Conservation (phyloP, 2,888 invertebrate species). For the Drosophila testacea region DNA sequence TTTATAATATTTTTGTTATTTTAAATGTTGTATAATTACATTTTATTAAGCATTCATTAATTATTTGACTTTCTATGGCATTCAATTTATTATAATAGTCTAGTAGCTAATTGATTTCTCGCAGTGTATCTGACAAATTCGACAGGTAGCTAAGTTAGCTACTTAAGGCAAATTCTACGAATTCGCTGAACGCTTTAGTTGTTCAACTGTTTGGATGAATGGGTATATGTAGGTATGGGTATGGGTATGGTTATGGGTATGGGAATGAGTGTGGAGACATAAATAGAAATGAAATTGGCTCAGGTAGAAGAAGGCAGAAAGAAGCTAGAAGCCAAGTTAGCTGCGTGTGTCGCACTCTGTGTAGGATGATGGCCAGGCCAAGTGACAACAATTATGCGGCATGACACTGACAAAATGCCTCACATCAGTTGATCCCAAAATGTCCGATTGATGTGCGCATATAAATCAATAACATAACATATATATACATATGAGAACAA, state of each 20-base stretch:
- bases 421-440: constrained; percentile 25
- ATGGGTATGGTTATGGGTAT: constrained; percentile 2
- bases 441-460: constrained; percentile 38
- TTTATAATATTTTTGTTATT: too few species aligned
- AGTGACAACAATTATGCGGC: constrained; percentile 67
- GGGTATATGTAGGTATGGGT: background rate
- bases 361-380: background rate
- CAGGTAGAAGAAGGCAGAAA: constrained; percentile 11
- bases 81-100: background rate
- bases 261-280: constrained; percentile 36
- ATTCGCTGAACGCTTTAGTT: constrained; percentile 32
- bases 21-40: too few species aligned
- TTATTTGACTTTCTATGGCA: background rate
- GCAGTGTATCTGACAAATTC: constrained; percentile 26
- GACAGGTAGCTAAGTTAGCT: constrained; percentile 51
- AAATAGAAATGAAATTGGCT: constrained; percentile 34
- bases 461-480: constrained; percentile 31
- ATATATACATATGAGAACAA: constrained; percentile 13
- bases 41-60: background rate
- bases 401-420: constrained; percentile 69
- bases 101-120: background rate
- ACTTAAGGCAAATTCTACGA: constrained; percentile 45
- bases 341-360: constrained; percentile 6
- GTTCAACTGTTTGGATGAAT: constrained; percentile 34
- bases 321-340: constrained; percentile 19